These are phyloP conservation scores for Drosophila nasuta DNA, from an alignment of 1,140 invertebrate species.

Conservation along the genomic window DNA sequence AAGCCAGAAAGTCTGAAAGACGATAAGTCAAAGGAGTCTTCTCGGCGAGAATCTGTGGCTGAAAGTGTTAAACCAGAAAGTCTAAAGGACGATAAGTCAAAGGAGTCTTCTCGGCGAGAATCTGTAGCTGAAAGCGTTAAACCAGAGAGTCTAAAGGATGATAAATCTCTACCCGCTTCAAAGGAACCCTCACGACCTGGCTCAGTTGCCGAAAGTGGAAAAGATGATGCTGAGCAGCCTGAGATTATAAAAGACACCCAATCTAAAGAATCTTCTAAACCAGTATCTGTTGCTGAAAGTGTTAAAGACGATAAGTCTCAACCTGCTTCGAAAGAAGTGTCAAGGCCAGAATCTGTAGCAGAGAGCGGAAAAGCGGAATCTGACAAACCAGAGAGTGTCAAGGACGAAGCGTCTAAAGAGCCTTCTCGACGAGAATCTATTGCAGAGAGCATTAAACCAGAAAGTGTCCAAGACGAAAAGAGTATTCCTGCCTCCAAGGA, in stretches of 20 bases:
- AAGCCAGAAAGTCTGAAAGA: background rate
- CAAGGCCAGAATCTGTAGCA: no score
- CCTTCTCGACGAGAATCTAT: no score
- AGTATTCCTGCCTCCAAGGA: no score
- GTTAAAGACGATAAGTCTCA: slow-evolving; percentile 5
- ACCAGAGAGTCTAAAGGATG: slow-evolving; percentile 36
- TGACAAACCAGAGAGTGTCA: no score
- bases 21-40: no score
- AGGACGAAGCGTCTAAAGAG: no score
- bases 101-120: slow-evolving; percentile 25
- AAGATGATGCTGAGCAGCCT: background rate
- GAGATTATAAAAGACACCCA: slow-evolving; percentile 31
- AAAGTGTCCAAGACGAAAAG: no score
- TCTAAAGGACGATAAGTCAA: slow-evolving; percentile 30
- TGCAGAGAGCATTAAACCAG: no score
- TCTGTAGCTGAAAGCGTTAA: slow-evolving; percentile 21
- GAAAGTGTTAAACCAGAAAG: slow-evolving; percentile 35
- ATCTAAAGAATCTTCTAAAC: slow-evolving; percentile 13
- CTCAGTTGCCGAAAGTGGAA: slow-evolving; percentile 40
- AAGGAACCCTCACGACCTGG: slow-evolving; percentile 43
- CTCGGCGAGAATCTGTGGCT: slow-evolving; percentile 5
- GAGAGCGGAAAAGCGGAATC: no score
- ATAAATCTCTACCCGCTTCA: slow-evolving; percentile 41
- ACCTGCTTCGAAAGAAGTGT: no score
- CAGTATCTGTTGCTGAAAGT: slow-evolving; percentile 17